Evolutionary conservation across 23 tunicate genomes (phyloP), one percentile per base, ranked within the genome.

Genomic region (Ciona savignyi): DNA sequence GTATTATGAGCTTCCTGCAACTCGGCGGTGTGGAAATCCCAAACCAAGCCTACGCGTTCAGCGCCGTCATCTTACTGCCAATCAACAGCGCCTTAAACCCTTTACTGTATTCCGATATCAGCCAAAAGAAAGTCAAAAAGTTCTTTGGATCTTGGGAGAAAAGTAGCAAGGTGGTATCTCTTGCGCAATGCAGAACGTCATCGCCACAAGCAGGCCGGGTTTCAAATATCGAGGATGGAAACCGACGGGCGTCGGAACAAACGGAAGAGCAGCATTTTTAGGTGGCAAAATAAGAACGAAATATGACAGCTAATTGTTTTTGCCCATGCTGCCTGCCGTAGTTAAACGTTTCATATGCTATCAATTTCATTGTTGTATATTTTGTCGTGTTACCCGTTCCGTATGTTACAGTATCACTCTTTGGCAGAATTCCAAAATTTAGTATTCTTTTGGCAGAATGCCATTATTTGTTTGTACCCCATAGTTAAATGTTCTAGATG

Each of bases 61-160:
- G 83, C 25, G 95, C 95, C 1, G 82, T 87, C 29, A 71, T 87
- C 1, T 70, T 87, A 26, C 77, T 87, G 62, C 95, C 95, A 1
- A 87, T 87, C 27, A 87, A 87, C 83, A 87, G 95, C 67, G 95
- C 82, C 1, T 28, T 87, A 0, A 87, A 87, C 63, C 95, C 95
- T 20, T 71, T 87, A 9, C 77, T 87, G 60, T 87, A 87, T 56
- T 87, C 95, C 15, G 74, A 87, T 67, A 73, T 72, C 1, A 49
- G 24, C 33, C 49, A 31, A 42, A 63, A 63, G 22, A 23, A 63
- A 25, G 15, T 63, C 56, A 42, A 42, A 42, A 42, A 42, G 11
- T 42, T 42, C 15, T 42, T 42, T 15, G 56, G 11, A 42, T 42
- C 56, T 42, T 15, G 11, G 56, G 15, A 42, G 15, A 42, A 15